Evolutionary conservation across 2,888 invertebrate species (phyloP).

Genomic region (Acanthosoma haemorrhoidale): DNA sequence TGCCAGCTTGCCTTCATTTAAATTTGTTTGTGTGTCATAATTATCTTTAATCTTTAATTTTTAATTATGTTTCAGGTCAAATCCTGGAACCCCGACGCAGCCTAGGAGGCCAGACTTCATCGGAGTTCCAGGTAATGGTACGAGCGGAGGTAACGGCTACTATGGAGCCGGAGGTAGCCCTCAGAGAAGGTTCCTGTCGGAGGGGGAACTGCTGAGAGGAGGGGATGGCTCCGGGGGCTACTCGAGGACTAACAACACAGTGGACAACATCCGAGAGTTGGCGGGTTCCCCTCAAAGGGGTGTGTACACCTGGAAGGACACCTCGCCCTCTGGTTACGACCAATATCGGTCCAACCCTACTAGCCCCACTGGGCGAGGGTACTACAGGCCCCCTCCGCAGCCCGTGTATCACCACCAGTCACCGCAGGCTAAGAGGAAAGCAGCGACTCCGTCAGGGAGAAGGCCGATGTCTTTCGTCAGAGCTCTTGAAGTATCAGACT

Average conservation of each 20-base stretch:
- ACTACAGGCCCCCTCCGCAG: slow-evolving; percentile 54
- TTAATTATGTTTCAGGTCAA: slow-evolving; percentile 60
- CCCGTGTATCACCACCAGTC: slow-evolving; percentile 48
- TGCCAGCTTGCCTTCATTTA: too few relatives aligned
- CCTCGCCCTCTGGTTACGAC: slow-evolving; percentile 59
- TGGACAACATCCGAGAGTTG: slow-evolving; percentile 80
- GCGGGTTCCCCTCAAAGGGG: slow-evolving; percentile 82
- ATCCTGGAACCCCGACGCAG: slow-evolving; percentile 87
- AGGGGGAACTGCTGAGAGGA: slow-evolving; percentile 71
- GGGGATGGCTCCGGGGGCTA: slow-evolving; percentile 46
- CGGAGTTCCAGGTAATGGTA: slow-evolving; percentile 53
- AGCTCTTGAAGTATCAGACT: slow-evolving; percentile 83
- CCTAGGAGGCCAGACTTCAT: slow-evolving; percentile 84
- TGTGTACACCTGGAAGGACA: slow-evolving; percentile 74
- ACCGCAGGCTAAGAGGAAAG: slow-evolving; percentile 56
- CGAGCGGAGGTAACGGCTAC: slow-evolving; percentile 41
- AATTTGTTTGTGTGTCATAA: too few relatives aligned
- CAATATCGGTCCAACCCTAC: slow-evolving; percentile 65
- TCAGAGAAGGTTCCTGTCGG: slow-evolving; percentile 71
- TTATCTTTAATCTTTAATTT: too few relatives aligned
- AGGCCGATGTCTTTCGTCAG: slow-evolving; percentile 85
- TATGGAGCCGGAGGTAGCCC: slow-evolving; percentile 56
- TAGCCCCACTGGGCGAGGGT: slow-evolving; percentile 64
- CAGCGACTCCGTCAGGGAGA: slow-evolving; percentile 50
- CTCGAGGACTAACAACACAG: slow-evolving; percentile 67